These are phyloP conservation scores for Gadus macrocephalus DNA, from an alignment of 2,113 vertebrate species.

Conservation along the genomic window DNA sequence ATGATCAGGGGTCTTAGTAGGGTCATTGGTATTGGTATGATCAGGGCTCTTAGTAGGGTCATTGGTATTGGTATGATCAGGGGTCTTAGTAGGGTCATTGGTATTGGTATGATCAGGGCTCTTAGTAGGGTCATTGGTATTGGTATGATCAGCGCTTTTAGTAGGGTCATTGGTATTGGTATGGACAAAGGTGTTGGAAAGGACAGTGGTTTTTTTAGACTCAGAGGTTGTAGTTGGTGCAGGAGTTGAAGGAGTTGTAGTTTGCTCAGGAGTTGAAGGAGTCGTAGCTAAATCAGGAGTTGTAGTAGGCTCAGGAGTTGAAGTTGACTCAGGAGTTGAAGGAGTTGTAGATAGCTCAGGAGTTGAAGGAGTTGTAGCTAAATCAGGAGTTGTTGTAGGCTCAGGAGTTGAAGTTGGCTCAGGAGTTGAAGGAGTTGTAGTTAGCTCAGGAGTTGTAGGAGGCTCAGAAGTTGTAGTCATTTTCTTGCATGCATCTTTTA, in stretches of 20 bases:
- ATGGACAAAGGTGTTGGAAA: neutral
- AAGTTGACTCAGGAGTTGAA: neutral
- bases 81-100: neutral
- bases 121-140: neutral
- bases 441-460: neutral
- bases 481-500: too few species aligned
- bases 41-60: neutral
- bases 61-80: neutral
- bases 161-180: too few species aligned
- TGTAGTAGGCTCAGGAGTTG: neutral
- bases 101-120: neutral
- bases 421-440: neutral
- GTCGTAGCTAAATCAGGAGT: neutral
- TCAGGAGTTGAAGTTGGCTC: conserved; percentile 4
- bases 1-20: neutral
- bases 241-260: neutral
- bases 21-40: neutral
- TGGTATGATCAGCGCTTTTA: neutral
- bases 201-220: neutral
- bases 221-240: neutral
- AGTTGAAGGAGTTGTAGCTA: neutral
- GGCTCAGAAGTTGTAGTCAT: neutral
- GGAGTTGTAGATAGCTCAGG: neutral
- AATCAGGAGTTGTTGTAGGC: neutral
- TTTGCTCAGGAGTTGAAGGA: neutral